Percentiles rank a stretch among this genome's conserved stretches.
These are phyloP conservation scores for Hypomesus transpacificus DNA, from an alignment of 2,113 vertebrate genomes.

Conservation along the genomic window DNA sequence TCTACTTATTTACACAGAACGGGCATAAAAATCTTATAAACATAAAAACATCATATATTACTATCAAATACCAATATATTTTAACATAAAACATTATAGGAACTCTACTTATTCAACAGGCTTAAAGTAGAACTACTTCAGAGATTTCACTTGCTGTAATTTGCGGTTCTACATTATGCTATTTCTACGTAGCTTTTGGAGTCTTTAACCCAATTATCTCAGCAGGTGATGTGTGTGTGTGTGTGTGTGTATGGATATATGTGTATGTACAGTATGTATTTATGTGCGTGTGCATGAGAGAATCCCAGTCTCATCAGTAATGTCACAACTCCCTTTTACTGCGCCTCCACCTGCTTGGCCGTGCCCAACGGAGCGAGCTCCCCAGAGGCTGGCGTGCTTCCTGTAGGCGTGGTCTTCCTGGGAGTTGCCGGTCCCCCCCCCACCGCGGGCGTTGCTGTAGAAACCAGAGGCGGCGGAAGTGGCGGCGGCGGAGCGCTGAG, in stretches of 20 bases:
- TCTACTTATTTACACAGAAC: constrained; percentile 61
- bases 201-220: neutral
- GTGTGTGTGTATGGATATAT: too few relatives aligned
- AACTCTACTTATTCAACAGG: constrained; percentile 56
- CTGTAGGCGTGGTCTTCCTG: constrained; percentile 74
- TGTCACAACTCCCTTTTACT: constrained; percentile 72
- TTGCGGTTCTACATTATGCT: constrained; percentile 15
- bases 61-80: constrained; percentile 34
- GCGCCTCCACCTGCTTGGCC: constrained; percentile 80
- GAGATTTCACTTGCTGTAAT: constrained; percentile 1
- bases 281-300: neutral
- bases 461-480: constrained; percentile 54
- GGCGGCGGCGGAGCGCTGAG: constrained; percentile 76
- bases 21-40: constrained; percentile 56
- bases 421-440: constrained; percentile 65
- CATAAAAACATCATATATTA: constrained; percentile 42
- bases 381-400: constrained; percentile 56
- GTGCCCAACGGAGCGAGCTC: constrained; percentile 79
- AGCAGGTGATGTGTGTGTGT: neutral
- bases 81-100: constrained; percentile 1
- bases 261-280: too few relatives aligned
- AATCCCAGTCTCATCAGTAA: neutral
- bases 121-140: neutral
- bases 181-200: constrained; percentile 4
- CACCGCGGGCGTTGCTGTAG: too few relatives aligned